phyloP scores from a whole-genome alignment of 2,113 vertebrate species.

The Dasypus novemcinctus region DNA sequence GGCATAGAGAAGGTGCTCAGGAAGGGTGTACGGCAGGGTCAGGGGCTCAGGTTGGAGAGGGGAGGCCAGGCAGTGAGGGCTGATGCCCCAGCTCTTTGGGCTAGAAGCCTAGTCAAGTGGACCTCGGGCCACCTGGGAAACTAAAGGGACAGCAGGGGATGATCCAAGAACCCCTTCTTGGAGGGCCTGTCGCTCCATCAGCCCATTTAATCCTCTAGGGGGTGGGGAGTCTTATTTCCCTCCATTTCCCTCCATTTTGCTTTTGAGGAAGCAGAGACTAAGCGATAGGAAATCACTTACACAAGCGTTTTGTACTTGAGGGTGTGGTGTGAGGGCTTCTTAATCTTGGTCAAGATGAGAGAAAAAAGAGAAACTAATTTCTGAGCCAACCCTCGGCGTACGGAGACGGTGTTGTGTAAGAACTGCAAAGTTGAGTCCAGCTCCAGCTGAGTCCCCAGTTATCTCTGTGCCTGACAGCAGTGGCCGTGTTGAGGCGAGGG shows the following conservation, averaged over 20 bases:
- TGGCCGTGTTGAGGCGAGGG: neutral
- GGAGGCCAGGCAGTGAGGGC: neutral
- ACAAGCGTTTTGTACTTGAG: conserved; percentile 46
- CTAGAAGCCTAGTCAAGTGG: neutral
- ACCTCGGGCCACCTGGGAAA: neutral
- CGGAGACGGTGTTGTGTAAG: neutral
- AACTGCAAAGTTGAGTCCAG: neutral
- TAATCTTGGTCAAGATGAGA: conserved; percentile 39
- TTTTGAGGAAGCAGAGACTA: conserved; percentile 51
- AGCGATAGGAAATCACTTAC: conserved; percentile 44
- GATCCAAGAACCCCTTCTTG: neutral
- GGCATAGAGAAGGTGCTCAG: neutral
- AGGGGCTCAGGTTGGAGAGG: neutral
- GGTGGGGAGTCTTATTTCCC: neutral
- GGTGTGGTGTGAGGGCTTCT: conserved; percentile 18
- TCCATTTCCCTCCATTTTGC: conserved; percentile 29
- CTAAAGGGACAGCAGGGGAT: neutral
- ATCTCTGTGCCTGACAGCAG: neutral
- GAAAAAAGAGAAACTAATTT: neutral
- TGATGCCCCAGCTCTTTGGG: neutral
- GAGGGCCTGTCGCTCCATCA: neutral
- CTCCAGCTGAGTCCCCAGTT: neutral
- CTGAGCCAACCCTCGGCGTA: neutral
- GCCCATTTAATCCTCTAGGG: neutral
- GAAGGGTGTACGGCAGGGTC: neutral